phyloP scores from a whole-genome alignment of 2,888 invertebrate species.

The Beris morrisii region DNA sequence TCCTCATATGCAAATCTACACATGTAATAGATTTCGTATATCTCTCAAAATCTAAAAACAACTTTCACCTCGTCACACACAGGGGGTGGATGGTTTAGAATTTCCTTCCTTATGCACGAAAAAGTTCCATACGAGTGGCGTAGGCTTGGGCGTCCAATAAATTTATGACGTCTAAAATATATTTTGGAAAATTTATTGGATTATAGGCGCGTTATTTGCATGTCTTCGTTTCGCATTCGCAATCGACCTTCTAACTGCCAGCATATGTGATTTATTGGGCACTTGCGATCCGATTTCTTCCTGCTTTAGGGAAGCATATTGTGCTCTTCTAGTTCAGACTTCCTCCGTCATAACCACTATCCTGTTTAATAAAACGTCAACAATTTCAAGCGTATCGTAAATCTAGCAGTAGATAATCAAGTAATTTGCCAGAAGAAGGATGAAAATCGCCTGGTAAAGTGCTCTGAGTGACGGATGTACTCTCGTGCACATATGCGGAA shows the following conservation, averaged over 20 bases:
- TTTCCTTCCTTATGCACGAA: slow-evolving; percentile 15
- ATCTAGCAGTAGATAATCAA: slow-evolving; percentile 37
- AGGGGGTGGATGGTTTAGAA: slow-evolving; percentile 4
- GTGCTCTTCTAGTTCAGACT: slow-evolving; percentile 11
- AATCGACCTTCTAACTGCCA: slow-evolving; percentile 25
- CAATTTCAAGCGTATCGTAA: slow-evolving; percentile 33
- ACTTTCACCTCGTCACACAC: slow-evolving; percentile 1
- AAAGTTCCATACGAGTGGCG: slow-evolving; percentile 16
- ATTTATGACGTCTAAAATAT: slow-evolving; percentile 36
- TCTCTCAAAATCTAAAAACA: slow-evolving; percentile 1
- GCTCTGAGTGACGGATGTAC: slow-evolving; percentile 17
- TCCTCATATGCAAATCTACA: too few relatives aligned
- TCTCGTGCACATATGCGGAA: slow-evolving; percentile 34
- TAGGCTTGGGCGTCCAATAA: slow-evolving; percentile 33
- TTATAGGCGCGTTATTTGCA: slow-evolving; percentile 34
- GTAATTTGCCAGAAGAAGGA: slow-evolving; percentile 35
- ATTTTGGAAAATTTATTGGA: slow-evolving; percentile 37
- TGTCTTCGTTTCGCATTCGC: slow-evolving; percentile 12
- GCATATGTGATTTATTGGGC: slow-evolving; percentile 38
- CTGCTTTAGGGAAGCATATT: slow-evolving; percentile 31
- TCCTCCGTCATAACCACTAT: slow-evolving; percentile 26
- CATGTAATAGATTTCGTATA: too few relatives aligned
- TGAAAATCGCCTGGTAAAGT: slow-evolving; percentile 17
- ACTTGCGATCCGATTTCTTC: slow-evolving; percentile 11
- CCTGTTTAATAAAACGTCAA: slow-evolving; percentile 37